Evolutionary conservation across 2,888 invertebrate genomes (phyloP).

Genomic region (Nephrotoma flavescens): DNA sequence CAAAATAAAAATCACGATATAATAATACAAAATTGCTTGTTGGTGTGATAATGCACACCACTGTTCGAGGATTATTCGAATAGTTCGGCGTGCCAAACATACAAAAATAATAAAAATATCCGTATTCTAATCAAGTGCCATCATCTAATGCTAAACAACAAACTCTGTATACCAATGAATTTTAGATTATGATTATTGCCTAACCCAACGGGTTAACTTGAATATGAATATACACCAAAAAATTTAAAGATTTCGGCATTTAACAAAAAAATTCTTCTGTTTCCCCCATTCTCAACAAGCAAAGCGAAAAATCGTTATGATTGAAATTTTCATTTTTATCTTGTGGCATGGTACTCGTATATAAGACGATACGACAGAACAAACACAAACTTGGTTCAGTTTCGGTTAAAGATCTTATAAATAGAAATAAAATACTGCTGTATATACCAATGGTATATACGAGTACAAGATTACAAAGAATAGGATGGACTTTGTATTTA

Average conservation of each 20-base stretch:
- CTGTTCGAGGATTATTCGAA: too few relatives aligned
- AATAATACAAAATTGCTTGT: too few relatives aligned
- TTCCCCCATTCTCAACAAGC: background rate
- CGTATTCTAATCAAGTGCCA: too few relatives aligned
- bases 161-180: background rate
- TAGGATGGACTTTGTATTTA: background rate
- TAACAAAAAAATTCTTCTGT: background rate
- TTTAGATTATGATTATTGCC: background rate
- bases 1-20: too few relatives aligned
- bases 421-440: background rate
- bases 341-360: background rate
- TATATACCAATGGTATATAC: background rate
- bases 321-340: background rate
- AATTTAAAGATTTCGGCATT: background rate
- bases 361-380: background rate
- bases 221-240: background rate
- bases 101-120: too few relatives aligned
- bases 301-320: background rate
- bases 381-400: background rate
- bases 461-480: background rate
- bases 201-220: background rate
- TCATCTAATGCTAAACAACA: background rate
- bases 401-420: background rate
- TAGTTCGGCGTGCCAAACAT: too few relatives aligned
- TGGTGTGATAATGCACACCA: too few relatives aligned